Percentiles rank a stretch among this genome's conserved stretches.
These are phyloP conservation scores for Sphaerodactylus townsendi DNA, from an alignment of 2,113 vertebrate species.

Conservation along the genomic window DNA sequence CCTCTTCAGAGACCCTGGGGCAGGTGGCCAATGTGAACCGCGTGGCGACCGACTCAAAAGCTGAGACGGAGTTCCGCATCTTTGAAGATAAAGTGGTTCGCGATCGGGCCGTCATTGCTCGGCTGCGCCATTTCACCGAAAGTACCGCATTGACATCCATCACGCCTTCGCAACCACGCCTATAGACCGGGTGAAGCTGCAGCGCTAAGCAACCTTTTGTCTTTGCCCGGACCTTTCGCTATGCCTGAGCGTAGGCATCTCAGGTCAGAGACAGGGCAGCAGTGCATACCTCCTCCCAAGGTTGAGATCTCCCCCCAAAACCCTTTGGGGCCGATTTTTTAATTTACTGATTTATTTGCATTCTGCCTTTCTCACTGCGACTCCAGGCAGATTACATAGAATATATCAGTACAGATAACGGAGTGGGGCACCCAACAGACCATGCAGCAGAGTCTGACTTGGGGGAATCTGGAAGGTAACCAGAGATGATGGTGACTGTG, in stretches of 20 bases:
- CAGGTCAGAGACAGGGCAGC: fast-evolving
- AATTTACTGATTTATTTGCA: no score
- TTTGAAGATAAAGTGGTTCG: slow-evolving; percentile 80
- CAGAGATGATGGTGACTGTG: no score
- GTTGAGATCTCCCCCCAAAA: neutral
- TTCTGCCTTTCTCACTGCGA: no score
- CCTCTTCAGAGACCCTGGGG: fast-evolving
- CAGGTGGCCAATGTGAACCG: fast-evolving
- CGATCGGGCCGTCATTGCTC: slow-evolving; percentile 69
- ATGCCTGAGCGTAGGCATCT: slow-evolving; percentile 73
- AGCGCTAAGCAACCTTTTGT: slow-evolving; percentile 81
- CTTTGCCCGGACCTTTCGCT: slow-evolving; percentile 80
- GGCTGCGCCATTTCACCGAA: slow-evolving; percentile 80
- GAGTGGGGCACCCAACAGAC: no score
- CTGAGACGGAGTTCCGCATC: slow-evolving; percentile 66
- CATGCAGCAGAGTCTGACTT: no score
- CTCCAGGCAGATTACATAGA: no score
- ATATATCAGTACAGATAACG: no score
- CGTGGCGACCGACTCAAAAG: fast-evolving
- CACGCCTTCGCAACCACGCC: slow-evolving; percentile 82
- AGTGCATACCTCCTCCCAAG: no score
- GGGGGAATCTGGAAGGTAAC: no score
- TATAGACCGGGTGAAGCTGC: slow-evolving; percentile 79
- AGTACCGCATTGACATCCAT: slow-evolving; percentile 84
- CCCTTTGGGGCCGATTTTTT: neutral